Base-by-base conservation (phyloP, 2,797 vertebrate genomes). In the Sebastes melanostomus region DNA sequence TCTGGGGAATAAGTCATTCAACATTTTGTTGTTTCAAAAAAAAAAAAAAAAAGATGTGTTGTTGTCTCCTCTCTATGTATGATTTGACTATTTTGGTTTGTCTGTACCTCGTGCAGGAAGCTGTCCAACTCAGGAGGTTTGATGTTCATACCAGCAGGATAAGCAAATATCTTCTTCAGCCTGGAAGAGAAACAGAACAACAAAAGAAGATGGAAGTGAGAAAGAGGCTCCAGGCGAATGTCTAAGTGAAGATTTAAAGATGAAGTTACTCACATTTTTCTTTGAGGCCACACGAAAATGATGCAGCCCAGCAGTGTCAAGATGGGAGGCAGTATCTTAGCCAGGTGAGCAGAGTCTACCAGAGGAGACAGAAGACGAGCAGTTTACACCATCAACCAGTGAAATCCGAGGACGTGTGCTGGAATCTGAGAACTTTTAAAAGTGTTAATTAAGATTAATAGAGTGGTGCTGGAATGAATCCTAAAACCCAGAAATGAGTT, bases 111-210 rank as follows among this genome's bases (percentile, higher is more conserved):
- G 9, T 75, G 29, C 66, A 92, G 82, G 76, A 88, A 85, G 58
- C 63, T 77, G 36, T 93, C 87, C 0, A 94, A 72, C 69, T 93
- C 85, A 18, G 81, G 72, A 7, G 22, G 25, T 81, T 91, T 91
- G 75, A 94, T 84, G 63, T 83, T 85, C 88, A 93, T 90, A 11
- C 74, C 89, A 71, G 86, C 66, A 22, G 93, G 90, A 83, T 93
- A 91, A 42, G 7, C 7, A 73, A 92, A 88, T 20, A 88, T 59
- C 5, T 81, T 59, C 59, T 20, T 89, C 61, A 93, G 34, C 59
- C 93, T 95, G 76, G 22, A 55, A 55, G 25, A 79, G 70, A 75
- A 67, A 56, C 59, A 42, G 25, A 54, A 46, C 25, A 30, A 38
- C 25, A n/a, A 29, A 16, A 4, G 20, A 29, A 16, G 5, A 30